Conservation (phyloP, 2,797 vertebrate species). For the Rachycentron canadum region DNA sequence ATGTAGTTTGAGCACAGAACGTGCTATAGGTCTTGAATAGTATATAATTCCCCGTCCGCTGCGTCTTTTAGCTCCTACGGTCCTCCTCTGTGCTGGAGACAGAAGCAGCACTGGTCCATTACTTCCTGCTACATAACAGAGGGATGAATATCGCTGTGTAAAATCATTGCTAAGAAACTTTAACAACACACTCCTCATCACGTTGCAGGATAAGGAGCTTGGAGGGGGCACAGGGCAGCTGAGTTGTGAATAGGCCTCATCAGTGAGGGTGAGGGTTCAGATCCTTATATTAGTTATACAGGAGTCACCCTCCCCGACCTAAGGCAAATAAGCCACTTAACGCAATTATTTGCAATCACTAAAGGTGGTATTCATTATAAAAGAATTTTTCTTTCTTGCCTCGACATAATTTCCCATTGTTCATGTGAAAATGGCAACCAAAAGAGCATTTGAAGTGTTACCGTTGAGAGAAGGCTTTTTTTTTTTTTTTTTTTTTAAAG, state of each 20-base stretch:
- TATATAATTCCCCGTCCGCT: background rate
- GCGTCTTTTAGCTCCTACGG: constrained; percentile 25
- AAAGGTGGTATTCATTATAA: constrained; percentile 96
- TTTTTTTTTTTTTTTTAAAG: constrained; percentile 62
- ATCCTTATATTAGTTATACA: constrained; percentile 91
- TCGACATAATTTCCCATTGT: constrained; percentile 92
- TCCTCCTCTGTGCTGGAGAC: constrained; percentile 28
- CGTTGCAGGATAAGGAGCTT: constrained; percentile 84
- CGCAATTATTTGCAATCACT: constrained; percentile 99
- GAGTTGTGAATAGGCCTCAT: constrained; percentile 98
- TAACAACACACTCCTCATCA: constrained; percentile 90
- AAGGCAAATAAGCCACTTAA: constrained; percentile 92
- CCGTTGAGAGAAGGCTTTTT: constrained; percentile 69
- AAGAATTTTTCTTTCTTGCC: constrained; percentile 80
- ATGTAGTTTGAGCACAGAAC: background rate
- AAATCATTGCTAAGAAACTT: constrained; percentile 86
- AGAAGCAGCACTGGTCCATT: constrained; percentile 34
- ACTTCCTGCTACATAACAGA: constrained; percentile 55
- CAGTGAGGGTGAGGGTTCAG: constrained; percentile 95
- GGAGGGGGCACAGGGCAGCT: constrained; percentile 90
- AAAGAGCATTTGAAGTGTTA: constrained; percentile 85
- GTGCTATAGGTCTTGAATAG: constrained; percentile 9
- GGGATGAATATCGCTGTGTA: constrained; percentile 68
- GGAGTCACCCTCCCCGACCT: constrained; percentile 93
- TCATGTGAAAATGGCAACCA: constrained; percentile 85